Base-by-base conservation (phyloP, 2,113 vertebrate genomes). In the Galemys pyrenaicus region DNA sequence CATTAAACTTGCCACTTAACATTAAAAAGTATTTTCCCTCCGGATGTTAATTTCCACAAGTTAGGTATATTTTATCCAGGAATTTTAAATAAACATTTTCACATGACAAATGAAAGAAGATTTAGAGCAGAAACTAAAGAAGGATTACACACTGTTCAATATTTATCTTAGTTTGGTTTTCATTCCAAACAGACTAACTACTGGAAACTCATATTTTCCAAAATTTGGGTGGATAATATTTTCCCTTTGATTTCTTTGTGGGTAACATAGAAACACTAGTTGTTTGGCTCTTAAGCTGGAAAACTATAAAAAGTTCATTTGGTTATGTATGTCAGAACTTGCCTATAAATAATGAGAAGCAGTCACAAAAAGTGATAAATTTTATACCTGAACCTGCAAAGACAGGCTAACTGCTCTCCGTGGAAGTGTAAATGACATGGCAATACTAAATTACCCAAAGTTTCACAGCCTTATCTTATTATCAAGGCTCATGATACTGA, bases 241-340 rank as follows among this genome's bases (percentile, higher is more conserved):
- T 95, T 97, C 96, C 94, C 89, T 97, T 98, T 98, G 97, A 97
- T 87, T 97, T 96, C 91, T 87, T 77, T 79, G 93, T 89, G 94
- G 78, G 94, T 96, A 82, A 97, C 97, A 89, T 71, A 97, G 93
- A 97, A 97, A 97, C 88, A 96, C 97, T 96, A 96, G 97, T 79
- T 96, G 89, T 88, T 96, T 98, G 92, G 54, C 94, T 97, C 96
- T 95, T 96, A 89, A 79, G 86, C 81, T 97, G 97, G 97, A 98
- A 98, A 98, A 44, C 70, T 92, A 96, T 90, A 1, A 81, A 97
- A 97, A 96, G 94, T 97, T 95, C 95, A 94, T 97, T 97, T 93
- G 94, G 87, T 94, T 97, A 37, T 71, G 96, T 97, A 73, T 97
- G 98, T 98, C 95, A 96, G 96, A 97, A 98, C 98, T 98, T 96